Base-by-base conservation (phyloP, 2,888 invertebrate genomes). In the Ophion obscuratus region DNA sequence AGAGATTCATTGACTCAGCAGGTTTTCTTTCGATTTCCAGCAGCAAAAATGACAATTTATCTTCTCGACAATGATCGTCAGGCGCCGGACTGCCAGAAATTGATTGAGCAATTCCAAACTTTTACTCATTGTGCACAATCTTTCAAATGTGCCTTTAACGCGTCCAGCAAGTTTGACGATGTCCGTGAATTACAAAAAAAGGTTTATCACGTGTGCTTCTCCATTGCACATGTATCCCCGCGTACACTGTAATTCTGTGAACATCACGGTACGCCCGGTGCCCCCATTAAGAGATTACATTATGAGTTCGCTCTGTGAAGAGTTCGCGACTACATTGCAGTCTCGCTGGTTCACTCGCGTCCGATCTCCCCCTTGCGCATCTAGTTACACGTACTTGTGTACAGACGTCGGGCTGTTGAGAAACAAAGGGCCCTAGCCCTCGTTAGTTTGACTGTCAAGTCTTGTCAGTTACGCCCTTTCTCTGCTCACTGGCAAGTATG, bases 251-350 rank as follows among this genome's bases (percentile, higher is more conserved):
- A 40, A 44, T 71, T 73, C 44, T 40, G 62, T 62, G 59, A n/a
- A 74, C 74, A 82, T 87, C 64, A 81, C 86, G 71, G 81, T 86
- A 89, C 87, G 90, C 90, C 88, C 90, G 90, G 89, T 91, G 90
- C 90, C 89, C 91, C 91, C 91, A 92, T 92, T 92, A 92, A 91
- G 91, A 91, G 92, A 92, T 92, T 92, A 90, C 91, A 90, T 92
- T 92, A 92, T 91, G 92, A 91, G 90, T 91, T 90, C 88, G 90
- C 91, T 91, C 90, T 90, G 90, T 90, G 89, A 88, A 67, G 47
- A 88, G 87, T 87, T 87, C 80, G 86, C 83, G 85, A 87, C 88
- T 88, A 76, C 85, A 83, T 64, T 59, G 81, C 84, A 79, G 66
- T 84, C 74, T 81, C 87, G 86, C 85, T 87, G 87, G 17, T 84